A percentile compares a stretch with the other conserved stretches of the same genome.
These are phyloP conservation scores for Epinephelus fuscoguttatus DNA, from an alignment of 2,113 vertebrate genomes.

Conservation along the genomic window DNA sequence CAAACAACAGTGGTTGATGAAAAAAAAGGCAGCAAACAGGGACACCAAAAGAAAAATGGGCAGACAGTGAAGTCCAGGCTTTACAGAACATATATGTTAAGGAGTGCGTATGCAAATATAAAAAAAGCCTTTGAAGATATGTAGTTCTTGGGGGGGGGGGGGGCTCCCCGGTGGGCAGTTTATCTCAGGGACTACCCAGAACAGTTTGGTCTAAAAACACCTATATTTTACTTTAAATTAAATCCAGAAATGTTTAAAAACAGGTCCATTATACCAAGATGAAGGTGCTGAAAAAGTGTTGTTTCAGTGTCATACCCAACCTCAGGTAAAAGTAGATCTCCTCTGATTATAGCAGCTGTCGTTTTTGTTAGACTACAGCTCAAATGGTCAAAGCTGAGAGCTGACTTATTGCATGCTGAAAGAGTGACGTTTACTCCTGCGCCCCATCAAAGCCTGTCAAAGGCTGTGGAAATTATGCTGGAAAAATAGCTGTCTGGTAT, in stretches of 20 bases:
- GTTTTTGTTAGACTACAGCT: too few relatives aligned
- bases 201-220: too few relatives aligned
- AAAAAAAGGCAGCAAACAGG: too few relatives aligned
- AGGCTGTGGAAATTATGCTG: conserved; percentile 7
- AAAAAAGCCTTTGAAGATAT: too few relatives aligned
- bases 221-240: neutral
- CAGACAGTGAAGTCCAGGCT: too few relatives aligned
- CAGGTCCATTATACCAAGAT: neutral
- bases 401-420: neutral
- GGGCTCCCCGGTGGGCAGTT: too few relatives aligned
- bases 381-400: neutral
- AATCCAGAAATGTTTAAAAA: neutral
- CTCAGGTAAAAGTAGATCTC: neutral
- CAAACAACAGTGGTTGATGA: too few relatives aligned
- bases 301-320: neutral
- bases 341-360: neutral
- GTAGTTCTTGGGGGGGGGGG: too few relatives aligned
- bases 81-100: too few relatives aligned
- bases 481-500: conserved; percentile 4
- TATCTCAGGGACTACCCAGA: too few relatives aligned
- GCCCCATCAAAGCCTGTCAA: neutral
- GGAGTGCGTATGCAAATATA: too few relatives aligned
- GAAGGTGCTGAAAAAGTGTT: neutral
- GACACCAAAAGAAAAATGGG: too few relatives aligned
- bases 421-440: neutral